Evolutionary conservation across 2,797 vertebrate species (phyloP), one percentile per base, ranked within the genome.

Genomic region (Eremophila alpestris): DNA sequence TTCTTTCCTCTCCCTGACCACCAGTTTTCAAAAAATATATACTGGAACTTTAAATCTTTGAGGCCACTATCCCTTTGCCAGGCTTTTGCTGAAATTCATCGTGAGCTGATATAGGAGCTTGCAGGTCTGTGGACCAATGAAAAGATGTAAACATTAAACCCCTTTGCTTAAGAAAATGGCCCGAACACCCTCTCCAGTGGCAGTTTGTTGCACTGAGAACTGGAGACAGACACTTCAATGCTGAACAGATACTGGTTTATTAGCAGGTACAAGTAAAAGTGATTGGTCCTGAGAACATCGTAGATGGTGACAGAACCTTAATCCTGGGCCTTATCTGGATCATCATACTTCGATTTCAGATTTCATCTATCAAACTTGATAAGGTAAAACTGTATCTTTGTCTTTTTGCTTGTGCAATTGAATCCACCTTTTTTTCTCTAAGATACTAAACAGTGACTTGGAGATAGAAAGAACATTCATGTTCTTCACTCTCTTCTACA

Each of bases 291-390:
- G 99, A 99, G 97, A 99, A 99, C 52, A 98, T 99, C 1, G 98
- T 99, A 69, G 99, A 99, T 34, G 99, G 99, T 54, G 99, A 99
- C 95, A 98, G 96, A 81, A 99, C 98, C 1, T 98, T 99, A 95
- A 99, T 99, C 96, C 97, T 99, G 92, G 99, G 99, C 55, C 98
- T 99, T 51, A 98, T 99, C 74, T 99, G 99, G 99, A 98, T 99
- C 96, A 99, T 99, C 97, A 99, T 99, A 96, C 98, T 99, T 78
- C 97, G 98, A 87, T 99, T 99, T 96, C 99, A 99, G 97, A 99
- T 99, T 32, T 98, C 98, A 13, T 97, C 97, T 60, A 98, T 99
- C 88, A 98, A 96, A 85, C 97, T 99, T 78, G 98, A 98, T 46
- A 98, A 98, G 98, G 99, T 99, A 97, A 90, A 93, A 20, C 11